These are phyloP conservation scores for Callocephalon fimbriatum DNA, from an alignment of 2,113 vertebrate species.

Conservation along the genomic window DNA sequence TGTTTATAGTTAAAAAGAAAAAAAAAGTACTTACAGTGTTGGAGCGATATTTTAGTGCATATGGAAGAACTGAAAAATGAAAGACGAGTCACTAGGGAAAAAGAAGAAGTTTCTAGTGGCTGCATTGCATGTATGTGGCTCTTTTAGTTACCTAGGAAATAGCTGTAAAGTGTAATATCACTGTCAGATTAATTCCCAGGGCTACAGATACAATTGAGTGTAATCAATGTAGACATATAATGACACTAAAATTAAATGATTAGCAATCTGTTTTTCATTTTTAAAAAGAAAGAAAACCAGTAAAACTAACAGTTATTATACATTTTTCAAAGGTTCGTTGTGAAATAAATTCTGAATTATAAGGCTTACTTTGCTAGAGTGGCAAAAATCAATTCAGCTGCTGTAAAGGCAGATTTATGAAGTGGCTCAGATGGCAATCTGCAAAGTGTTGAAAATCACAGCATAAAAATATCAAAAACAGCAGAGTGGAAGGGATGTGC, in stretches of 20 bases:
- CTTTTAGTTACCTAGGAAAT: neutral
- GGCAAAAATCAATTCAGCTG: slow-evolving; percentile 8
- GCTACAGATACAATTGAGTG: neutral
- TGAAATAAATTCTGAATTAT: neutral
- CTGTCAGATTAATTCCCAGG: neutral
- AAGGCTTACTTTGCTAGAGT: neutral
- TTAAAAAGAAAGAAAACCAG: neutral
- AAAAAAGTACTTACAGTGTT: neutral
- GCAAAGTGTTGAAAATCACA: slow-evolving; percentile 39
- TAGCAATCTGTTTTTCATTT: neutral
- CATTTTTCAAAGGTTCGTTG: neutral
- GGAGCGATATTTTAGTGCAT: neutral
- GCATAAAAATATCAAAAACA: slow-evolving; percentile 37
- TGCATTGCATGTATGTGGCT: neutral
- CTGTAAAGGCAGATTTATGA: slow-evolving; percentile 25
- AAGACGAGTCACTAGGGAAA: neutral
- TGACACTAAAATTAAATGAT: neutral
- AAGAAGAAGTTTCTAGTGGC: neutral
- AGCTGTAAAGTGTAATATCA: neutral
- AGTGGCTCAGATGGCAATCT: slow-evolving; percentile 43
- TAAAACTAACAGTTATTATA: neutral
- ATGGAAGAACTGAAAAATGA: neutral
- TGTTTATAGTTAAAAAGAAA: neutral
- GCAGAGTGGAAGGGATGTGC: slow-evolving; percentile 8
- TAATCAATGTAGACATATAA: neutral